phyloP scores from a whole-genome alignment of 1,140 invertebrate species.

The Panagrolaimus sp. region DNA sequence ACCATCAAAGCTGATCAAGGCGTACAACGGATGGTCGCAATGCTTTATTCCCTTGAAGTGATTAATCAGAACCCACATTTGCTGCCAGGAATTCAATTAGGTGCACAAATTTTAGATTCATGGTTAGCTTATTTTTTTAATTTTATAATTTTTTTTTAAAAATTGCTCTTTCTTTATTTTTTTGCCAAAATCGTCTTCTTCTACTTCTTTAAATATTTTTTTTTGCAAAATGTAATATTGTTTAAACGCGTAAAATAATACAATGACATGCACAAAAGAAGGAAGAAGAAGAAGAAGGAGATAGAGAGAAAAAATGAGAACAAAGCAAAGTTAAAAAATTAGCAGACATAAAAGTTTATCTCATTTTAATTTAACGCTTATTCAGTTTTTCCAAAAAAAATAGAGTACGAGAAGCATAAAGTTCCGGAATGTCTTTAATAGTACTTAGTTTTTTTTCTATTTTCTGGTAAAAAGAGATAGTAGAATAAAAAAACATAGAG shows the following conservation, averaged over 20 bases:
- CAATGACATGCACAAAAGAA: not conserved
- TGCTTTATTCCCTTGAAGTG: constrained; percentile 73
- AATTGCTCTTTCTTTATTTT: not conserved
- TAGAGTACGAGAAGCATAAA: no score
- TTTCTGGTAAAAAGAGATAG: no score
- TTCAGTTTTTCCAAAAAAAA: no score
- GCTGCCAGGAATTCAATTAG: constrained; percentile 68
- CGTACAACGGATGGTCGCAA: constrained; percentile 73
- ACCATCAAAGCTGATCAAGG: constrained; percentile 63
- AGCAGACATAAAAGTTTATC: no score
- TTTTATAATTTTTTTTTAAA: constrained; percentile 15
- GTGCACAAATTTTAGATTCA: constrained; percentile 74
- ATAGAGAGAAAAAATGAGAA: no score
- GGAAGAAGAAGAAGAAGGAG: not conserved
- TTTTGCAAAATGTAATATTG: not conserved
- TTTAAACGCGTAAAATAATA: not conserved
- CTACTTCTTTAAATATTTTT: not conserved
- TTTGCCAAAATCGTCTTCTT: not conserved
- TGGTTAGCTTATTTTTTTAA: constrained; percentile 61
- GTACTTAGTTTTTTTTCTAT: no score
- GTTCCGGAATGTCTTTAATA: no score
- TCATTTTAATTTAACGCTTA: no score
- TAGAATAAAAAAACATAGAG: no score
- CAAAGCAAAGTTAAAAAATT: no score
- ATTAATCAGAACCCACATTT: constrained; percentile 68